Evolutionary conservation across 2,888 invertebrate genomes (phyloP), one percentile per base, ranked within the genome.

Genomic region (Callyntrura guangdongensis): DNA sequence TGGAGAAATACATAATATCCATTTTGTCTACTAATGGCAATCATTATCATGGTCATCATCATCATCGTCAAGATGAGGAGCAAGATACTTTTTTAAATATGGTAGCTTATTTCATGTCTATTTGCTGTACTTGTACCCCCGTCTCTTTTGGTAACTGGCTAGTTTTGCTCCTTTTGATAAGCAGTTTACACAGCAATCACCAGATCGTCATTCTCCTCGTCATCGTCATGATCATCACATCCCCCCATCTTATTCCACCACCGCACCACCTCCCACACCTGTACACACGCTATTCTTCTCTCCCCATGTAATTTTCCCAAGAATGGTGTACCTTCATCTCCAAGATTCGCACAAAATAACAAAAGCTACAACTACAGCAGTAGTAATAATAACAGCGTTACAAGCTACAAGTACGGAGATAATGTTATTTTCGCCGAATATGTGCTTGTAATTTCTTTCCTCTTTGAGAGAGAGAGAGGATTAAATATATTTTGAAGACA

Each of bases 1-100:
- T 20, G 14, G 9, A 27, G 27, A 64, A 64, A 14, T 36, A 36
- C 36, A 36, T 36, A 36, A 36, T 36, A 36, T 14, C 64, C 27
- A 64, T 64, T 64, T 64, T 64, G 64, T 22, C 64, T 64, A 27
- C 27, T 64, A 64, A 64, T 64, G 64, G 64, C 27, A 64, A 64
- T 64, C 64, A 17, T 64, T 27, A 61, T 61, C 61, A 25, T 25
- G 8, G 22, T 61, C 22, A 12, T 61, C 61, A 64, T 64, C 64
- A 27, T 14, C 27, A 61, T 61, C n/a, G n/a, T 17, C n/a, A 6
- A 14, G 14, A 17, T 5, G 14, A 59, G 6, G 8, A 61, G 14
- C 61, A 61, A 36, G 36, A 36, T 36, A 9, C 14, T 9, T 14
- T n/a, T 53, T 14, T 53, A 53, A 17, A 20, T 22, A 59, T 61